Evolutionary conservation across 2,888 invertebrate species (phyloP).

Genomic region (Bellardia bayeri): DNA sequence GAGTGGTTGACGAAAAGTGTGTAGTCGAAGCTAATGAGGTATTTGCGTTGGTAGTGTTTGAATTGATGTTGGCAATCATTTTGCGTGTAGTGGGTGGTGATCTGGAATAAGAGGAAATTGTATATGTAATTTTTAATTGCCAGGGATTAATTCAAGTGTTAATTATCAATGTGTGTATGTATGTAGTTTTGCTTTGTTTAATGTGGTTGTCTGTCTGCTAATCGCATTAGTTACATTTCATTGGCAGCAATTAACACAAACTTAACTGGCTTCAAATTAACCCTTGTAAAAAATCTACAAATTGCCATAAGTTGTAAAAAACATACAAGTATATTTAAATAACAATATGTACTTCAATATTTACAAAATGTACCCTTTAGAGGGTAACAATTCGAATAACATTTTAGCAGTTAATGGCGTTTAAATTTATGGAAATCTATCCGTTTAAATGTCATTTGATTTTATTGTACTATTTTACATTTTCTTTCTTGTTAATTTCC

Average conservation of each 20-base stretch:
- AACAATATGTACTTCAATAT: too few species aligned
- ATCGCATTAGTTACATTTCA: slow-evolving; percentile 52
- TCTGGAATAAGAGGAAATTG: slow-evolving; percentile 75
- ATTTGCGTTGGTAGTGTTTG: slow-evolving; percentile 72
- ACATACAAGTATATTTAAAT: too few species aligned
- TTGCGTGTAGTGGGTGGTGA: slow-evolving; percentile 83
- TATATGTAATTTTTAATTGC: not conserved
- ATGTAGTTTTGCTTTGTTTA: not conserved
- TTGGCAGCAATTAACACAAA: slow-evolving; percentile 37
- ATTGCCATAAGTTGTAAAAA: not conserved
- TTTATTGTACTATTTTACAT: not conserved
- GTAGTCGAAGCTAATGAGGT: slow-evolving; percentile 63
- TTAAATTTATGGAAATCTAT: not conserved
- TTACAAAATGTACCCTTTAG: too few species aligned
- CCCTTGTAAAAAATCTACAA: not conserved
- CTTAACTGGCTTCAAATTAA: not conserved
- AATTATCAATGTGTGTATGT: not conserved
- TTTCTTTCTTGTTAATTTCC: not conserved
- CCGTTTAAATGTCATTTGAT: not conserved
- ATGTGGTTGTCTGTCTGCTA: not conserved
- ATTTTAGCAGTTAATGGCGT: not conserved
- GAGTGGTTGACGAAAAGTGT: slow-evolving; percentile 62
- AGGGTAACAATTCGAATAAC: too few species aligned
- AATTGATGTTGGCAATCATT: slow-evolving; percentile 77
- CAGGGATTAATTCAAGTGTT: not conserved